Evolutionary conservation across 2,113 vertebrate species (phyloP), one percentile per base, ranked within the genome.

Genomic region (Ranitomeya variabilis): DNA sequence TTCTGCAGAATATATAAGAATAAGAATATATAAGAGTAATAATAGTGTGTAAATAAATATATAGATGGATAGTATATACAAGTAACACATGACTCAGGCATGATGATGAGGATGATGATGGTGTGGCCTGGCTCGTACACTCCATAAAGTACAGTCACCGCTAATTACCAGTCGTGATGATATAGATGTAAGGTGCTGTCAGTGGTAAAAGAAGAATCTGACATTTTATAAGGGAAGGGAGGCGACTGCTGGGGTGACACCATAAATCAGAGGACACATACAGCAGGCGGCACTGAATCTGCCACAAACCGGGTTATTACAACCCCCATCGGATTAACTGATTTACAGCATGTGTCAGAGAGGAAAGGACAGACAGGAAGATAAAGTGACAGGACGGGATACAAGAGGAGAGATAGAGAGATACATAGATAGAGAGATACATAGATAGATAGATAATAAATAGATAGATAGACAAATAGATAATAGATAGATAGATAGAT

Each of bases 311-410:
- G 45, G 51, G 62, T 6, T 67, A 67, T 83, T 23, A 83, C 60
- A 52, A 83, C 80, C 80, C 80, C 31, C 60, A 51, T 4, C 37
- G 57, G 80, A 83, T 83, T 83, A 83, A 83, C 31, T 51, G 80
- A 83, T 83, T 55, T 83, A 83, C 37, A 66, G 26, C 37, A 12
- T 83, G 62, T 66, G 80, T n/a, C 80, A 80, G 26, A 3, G 7
- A 15, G 57, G 79, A 80, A 18, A 31, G 45, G 80, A 83, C 57
- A 19, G 26, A 66, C 31, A 83, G 19, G 19, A 64, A 64, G 59
- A 57, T 16, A 19, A 9, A 6, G 9, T 21, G 54, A 79, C 21
- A 62, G 55, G 6, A 10, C 1, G 8, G 21, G 16, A 31, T 31
- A 31, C 26, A 31, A 78, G 19, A n/a, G 19, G 14, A 60, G 26